phyloP scores from a whole-genome alignment of 2,888 invertebrate species.

The Macroteleia sp. region DNA sequence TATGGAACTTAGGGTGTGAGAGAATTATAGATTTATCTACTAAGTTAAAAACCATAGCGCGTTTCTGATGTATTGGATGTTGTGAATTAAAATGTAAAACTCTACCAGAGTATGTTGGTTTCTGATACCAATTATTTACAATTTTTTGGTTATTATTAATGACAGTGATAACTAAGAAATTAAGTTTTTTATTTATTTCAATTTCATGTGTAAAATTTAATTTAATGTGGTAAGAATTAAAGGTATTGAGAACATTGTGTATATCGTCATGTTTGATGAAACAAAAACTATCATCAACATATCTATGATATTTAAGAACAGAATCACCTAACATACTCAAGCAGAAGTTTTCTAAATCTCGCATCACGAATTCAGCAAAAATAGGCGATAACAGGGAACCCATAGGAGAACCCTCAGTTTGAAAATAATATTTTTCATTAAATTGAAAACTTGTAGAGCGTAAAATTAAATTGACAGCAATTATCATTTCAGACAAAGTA shows the following conservation, averaged over 20 bases:
- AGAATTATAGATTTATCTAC: neutral
- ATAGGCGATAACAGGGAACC: neutral
- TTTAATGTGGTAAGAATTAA: neutral
- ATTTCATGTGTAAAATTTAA: neutral
- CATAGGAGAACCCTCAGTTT: slow-evolving; percentile 2
- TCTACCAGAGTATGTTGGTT: neutral
- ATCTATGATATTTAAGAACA: neutral
- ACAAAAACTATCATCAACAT: slow-evolving; percentile 3
- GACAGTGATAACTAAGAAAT: neutral
- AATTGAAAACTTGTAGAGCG: neutral
- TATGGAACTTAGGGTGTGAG: neutral
- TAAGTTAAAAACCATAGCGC: neutral
- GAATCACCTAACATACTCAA: neutral
- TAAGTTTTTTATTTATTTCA: neutral
- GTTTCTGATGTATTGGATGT: neutral
- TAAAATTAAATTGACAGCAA: neutral
- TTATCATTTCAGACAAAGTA: neutral
- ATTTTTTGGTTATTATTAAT: neutral
- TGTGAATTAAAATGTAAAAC: neutral
- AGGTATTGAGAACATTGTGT: neutral
- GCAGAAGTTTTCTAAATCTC: neutral
- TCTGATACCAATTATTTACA: neutral
- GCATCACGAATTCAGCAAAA: neutral
- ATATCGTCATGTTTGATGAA: neutral
- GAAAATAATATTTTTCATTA: neutral